Base-by-base conservation (phyloP, 64 coral and sea anemone genomes). In the Actinia equina region DNA sequence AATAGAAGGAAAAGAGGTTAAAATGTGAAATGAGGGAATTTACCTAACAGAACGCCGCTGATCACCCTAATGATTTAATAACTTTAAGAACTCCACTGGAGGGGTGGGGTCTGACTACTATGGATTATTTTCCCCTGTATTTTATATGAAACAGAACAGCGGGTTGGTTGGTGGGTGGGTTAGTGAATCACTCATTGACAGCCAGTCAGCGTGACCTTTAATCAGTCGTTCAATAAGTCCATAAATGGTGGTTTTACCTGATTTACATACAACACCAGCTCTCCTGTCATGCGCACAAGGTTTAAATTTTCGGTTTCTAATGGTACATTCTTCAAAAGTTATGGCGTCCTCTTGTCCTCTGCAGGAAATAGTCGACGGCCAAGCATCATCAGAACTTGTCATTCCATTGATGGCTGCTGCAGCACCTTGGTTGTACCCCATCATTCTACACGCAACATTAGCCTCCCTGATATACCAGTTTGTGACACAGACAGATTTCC, bases 211-310 rank as follows among this genome's bases (percentile, higher is more conserved):
- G 30, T 37, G 30, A 37, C 30, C 30, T 37, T 37, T 37, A 37
- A 37, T 37, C 30, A 37, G 30, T 37, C 30, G 1, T 4, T 49
- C 46, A 49, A 8, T 49, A 4, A 49, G 70, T 8, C 70, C 2
- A 74, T 11, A 3, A 74, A n/a, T 26, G 70, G 22, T 14, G n/a
- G 37, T n/a, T 74, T 74, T 41, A 74, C 70, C 70, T 74, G 70
- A 74, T 74, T 74, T 74, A 74, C 70, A 74, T 23, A 74, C 70
- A 74, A 74, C 70, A 74, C 70, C 70, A 74, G 70, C 70, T 74
- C 22, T 41, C 8, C 16, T 74, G 19, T 74, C 13, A 74, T 25
- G 22, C 37, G 18, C 22, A 74, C 70, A 74, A 74, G 18, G 2
- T 13, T n/a, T 41, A 6, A 26, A 26, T 74, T 41, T 11, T 3